Evolutionary conservation across 1,140 invertebrate genomes (phyloP).

Genomic region (Drosophila asahinai): DNA sequence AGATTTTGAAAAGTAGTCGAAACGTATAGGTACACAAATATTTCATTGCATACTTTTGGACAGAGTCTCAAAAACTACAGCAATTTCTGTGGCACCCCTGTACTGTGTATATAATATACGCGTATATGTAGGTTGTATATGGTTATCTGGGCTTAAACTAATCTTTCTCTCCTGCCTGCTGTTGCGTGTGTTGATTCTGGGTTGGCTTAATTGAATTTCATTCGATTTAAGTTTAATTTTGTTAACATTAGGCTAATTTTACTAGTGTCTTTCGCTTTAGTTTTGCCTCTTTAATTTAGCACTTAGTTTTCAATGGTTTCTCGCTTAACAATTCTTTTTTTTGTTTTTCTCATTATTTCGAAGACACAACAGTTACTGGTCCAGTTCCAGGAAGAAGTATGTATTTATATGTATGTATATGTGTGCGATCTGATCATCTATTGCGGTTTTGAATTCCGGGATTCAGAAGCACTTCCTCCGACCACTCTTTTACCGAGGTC

Average conservation of each 20-base stretch:
- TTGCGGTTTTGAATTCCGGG: constrained; percentile 21
- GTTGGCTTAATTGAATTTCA: constrained; percentile 67
- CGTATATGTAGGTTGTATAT: constrained; percentile 38
- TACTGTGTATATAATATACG: constrained; percentile 23
- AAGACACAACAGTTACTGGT: constrained; percentile 85
- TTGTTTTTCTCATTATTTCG: constrained; percentile 49
- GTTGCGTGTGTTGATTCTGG: constrained; percentile 24
- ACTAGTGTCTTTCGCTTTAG: constrained; percentile 60
- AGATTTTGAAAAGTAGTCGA: neutral
- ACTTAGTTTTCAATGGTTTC: constrained; percentile 79
- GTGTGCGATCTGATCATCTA: constrained; percentile 27
- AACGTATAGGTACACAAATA: neutral
- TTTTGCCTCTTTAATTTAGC: constrained; percentile 65
- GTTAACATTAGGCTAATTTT: constrained; percentile 68
- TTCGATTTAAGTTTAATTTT: constrained; percentile 56
- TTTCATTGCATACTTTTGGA: neutral
- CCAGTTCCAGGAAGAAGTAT: constrained; percentile 84
- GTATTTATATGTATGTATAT: constrained; percentile 60
- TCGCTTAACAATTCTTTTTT: constrained; percentile 42
- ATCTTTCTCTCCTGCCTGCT: constrained; percentile 13
- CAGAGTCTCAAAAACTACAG: neutral
- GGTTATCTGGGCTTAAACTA: constrained; percentile 43
- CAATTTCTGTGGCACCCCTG: neutral
- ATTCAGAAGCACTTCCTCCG: constrained; percentile 3
- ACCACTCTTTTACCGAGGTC: constrained; percentile 63